These are phyloP conservation scores for Brevimyrus niger DNA, from an alignment of 2,113 vertebrate species.

Conservation along the genomic window DNA sequence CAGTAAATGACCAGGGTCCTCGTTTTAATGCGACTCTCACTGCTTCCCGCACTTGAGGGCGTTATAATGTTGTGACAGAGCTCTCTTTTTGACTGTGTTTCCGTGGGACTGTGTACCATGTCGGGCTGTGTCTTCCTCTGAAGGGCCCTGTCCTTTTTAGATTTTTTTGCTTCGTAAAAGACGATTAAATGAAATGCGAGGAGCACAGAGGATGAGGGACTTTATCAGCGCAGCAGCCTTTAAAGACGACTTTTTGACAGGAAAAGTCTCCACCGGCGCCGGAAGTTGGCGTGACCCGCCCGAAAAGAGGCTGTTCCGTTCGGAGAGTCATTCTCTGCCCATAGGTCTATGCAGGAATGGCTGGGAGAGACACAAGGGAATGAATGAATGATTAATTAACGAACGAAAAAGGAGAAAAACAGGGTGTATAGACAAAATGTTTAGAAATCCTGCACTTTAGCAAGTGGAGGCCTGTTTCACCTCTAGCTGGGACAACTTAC, in stretches of 20 bases:
- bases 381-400: background rate
- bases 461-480: background rate
- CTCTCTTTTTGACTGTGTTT: slow-evolving; percentile 9
- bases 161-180: slow-evolving; percentile 34
- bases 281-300: background rate
- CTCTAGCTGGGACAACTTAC: background rate
- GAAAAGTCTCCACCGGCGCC: background rate
- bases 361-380: slow-evolving; percentile 21
- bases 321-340: slow-evolving; percentile 35
- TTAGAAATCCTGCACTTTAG: background rate
- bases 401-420: background rate
- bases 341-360: slow-evolving; percentile 2
- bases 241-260: slow-evolving; percentile 31
- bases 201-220: slow-evolving; percentile 15
- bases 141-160: slow-evolving; percentile 30
- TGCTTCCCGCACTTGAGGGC: slow-evolving; percentile 29
- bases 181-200: slow-evolving; percentile 36
- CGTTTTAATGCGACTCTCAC: slow-evolving; percentile 33
- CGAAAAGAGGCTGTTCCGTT: slow-evolving; percentile 29
- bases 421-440: background rate
- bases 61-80: slow-evolving; percentile 34
- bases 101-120: slow-evolving; percentile 41
- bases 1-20: slow-evolving; percentile 30
- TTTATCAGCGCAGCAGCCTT: slow-evolving; percentile 26
- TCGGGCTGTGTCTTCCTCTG: slow-evolving; percentile 45